A percentile compares a stretch with the other conserved stretches of the same genome.
phyloP scores from a whole-genome alignment of 2,797 vertebrate species.

The Dicrostonyx torquatus region DNA sequence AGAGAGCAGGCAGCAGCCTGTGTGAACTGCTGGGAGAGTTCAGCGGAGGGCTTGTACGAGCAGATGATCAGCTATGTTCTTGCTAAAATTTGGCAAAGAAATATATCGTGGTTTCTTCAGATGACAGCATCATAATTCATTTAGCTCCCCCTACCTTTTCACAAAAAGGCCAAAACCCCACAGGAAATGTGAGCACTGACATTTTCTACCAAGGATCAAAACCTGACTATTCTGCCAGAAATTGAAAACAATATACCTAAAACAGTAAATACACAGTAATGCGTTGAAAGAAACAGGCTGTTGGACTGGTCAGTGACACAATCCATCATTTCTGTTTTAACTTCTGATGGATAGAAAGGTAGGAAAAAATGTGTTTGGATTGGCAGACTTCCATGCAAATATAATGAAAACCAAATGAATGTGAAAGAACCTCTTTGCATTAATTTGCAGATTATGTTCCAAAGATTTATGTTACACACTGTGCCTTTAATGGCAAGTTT shows the following conservation, averaged over 20 bases:
- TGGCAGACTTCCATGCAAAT: constrained; percentile 76
- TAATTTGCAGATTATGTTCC: constrained; percentile 77
- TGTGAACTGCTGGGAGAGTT: constrained; percentile 14
- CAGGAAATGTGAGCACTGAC: constrained; percentile 80
- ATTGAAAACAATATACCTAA: constrained; percentile 79
- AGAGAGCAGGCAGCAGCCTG: constrained; percentile 61
- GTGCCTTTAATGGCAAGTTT: constrained; percentile 71
- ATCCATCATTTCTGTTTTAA: constrained; percentile 73
- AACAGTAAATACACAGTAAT: constrained; percentile 78
- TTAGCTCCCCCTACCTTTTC: constrained; percentile 70
- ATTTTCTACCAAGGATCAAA: constrained; percentile 81
- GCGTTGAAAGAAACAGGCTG: constrained; percentile 79
- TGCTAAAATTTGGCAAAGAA: constrained; percentile 80
- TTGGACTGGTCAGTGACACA: constrained; percentile 70
- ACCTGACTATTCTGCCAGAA: constrained; percentile 76
- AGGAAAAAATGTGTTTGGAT: constrained; percentile 52
- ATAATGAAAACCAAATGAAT: constrained; percentile 77
- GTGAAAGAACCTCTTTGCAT: constrained; percentile 73
- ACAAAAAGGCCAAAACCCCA: constrained; percentile 78
- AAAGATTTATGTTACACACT: constrained; percentile 78
- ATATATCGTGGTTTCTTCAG: constrained; percentile 77
- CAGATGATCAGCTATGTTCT: constrained; percentile 73
- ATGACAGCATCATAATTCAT: constrained; percentile 81
- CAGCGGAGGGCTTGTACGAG: constrained; percentile 67
- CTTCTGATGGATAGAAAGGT: constrained; percentile 75